Evolutionary conservation across 2,797 vertebrate genomes (phyloP), one percentile per base, ranked within the genome.

Genomic region (Eremophila alpestris): DNA sequence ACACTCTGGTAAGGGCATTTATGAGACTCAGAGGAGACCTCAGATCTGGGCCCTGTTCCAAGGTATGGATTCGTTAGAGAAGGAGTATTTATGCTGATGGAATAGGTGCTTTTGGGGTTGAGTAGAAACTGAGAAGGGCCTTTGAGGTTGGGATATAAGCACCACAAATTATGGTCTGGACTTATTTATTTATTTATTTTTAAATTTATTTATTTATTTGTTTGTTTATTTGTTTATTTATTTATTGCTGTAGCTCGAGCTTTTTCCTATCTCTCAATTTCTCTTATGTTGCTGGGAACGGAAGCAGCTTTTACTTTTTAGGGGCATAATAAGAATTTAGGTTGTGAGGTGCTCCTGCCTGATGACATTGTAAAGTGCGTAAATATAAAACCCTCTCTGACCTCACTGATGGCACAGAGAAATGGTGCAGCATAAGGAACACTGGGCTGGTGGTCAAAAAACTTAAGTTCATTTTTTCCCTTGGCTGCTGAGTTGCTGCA

Each of bases 1-100:
- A 49, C 71, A 24, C 13, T 89, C 60, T 87, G 19, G 9, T 87
- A 92, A 91, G 71, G 56, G 46, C 49, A 89, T 91, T 91, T 95
- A 75, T 58, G 17, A 0, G 1, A 74, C 87, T 85, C 87, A 82
- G 75, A 95, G 85, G 75, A 93, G 64, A 85, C 49, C 41, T 89
- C 78, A 92, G 58, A 94, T 80, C 92, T 93, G 87, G 92, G 93
- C 74, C 69, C 36, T 65, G 60, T 54, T 95, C 92, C 93, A 91
- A 91, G 81, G 40, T 74, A 87, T 43, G 30, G 71, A 87, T 91
- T 83, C 80, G n/a, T 84, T 85, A 94, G 68, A 74, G 60, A 79
- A 91, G 16, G 4, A 1, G 1, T 92, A 82, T 94, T 93, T 95
- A 84, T 87, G 48, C 68, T 93, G 78, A 90, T 83, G 75, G 68